Percentiles rank a stretch among this genome's conserved stretches.
These are phyloP conservation scores for Lithophane socia DNA, from an alignment of 2,888 invertebrate genomes.

Conservation along the genomic window DNA sequence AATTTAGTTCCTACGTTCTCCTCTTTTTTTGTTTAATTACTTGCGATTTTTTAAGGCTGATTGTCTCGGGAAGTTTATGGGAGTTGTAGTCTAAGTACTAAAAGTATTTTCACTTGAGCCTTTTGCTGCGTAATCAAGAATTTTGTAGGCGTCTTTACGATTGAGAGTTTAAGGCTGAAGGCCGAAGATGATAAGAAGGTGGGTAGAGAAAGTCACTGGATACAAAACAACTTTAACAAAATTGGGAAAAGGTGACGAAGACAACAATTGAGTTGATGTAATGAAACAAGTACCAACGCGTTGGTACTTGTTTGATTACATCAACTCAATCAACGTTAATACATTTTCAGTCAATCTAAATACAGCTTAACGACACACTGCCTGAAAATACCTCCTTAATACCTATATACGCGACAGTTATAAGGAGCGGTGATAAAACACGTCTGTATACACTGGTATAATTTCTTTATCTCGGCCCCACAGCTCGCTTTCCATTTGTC, in stretches of 20 bases:
- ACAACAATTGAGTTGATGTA: not conserved
- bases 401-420: conserved; percentile 43
- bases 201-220: not conserved
- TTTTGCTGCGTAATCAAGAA: conserved; percentile 46
- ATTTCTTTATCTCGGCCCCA: conserved; percentile 86
- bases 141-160: conserved; percentile 43
- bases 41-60: conserved; percentile 62
- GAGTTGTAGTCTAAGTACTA: conserved; percentile 42
- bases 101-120: conserved; percentile 49
- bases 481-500: conserved; percentile 84
- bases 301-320: too few relatives aligned
- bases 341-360: conserved; percentile 19
- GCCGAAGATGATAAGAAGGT: conserved; percentile 20
- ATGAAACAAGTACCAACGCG: conserved; percentile 1
- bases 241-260: not conserved
- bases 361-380: conserved; percentile 6
- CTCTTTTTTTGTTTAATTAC: conserved; percentile 62
- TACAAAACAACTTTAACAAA: conserved; percentile 24
- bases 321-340: too few relatives aligned
- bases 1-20: conserved; percentile 67
- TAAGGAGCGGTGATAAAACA: conserved; percentile 62
- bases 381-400: conserved; percentile 38
- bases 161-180: conserved; percentile 13
- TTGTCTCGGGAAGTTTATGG: conserved; percentile 56
- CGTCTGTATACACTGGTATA: conserved; percentile 75